These are phyloP conservation scores for Pipistrellus pygmaeus DNA, from an alignment of 2,797 vertebrate species.

Conservation along the genomic window DNA sequence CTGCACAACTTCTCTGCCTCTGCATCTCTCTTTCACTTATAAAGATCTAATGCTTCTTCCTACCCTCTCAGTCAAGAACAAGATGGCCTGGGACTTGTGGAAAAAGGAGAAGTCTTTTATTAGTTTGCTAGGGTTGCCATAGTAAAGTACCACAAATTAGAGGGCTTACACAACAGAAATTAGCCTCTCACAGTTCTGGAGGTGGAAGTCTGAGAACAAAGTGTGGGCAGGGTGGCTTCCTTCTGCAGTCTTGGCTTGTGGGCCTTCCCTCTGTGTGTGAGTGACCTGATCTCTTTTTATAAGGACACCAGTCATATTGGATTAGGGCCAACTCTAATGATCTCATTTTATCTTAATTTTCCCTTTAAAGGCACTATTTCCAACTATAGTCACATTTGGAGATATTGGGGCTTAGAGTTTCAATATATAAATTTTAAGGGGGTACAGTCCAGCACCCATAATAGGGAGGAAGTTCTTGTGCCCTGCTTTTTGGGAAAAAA, in stretches of 20 bases:
- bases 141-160: neutral
- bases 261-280: neutral
- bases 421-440: neutral
- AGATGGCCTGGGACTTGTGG: neutral
- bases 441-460: neutral
- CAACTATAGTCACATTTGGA: neutral
- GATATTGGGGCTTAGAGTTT: neutral
- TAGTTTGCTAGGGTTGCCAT: neutral
- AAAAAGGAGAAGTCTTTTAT: neutral
- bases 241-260: neutral
- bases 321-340: neutral
- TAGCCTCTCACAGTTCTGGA: neutral
- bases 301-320: neutral
- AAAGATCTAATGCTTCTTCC: neutral
- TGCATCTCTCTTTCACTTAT: neutral
- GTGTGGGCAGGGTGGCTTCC: neutral
- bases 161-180: neutral
- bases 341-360: neutral
- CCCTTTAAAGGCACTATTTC: neutral
- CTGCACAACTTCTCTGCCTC: neutral
- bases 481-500: neutral
- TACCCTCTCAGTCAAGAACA: neutral
- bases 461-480: neutral
- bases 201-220: neutral
- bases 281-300: neutral